These are phyloP conservation scores for Desoria tigrina DNA, from an alignment of 2,888 invertebrate species.

Conservation along the genomic window DNA sequence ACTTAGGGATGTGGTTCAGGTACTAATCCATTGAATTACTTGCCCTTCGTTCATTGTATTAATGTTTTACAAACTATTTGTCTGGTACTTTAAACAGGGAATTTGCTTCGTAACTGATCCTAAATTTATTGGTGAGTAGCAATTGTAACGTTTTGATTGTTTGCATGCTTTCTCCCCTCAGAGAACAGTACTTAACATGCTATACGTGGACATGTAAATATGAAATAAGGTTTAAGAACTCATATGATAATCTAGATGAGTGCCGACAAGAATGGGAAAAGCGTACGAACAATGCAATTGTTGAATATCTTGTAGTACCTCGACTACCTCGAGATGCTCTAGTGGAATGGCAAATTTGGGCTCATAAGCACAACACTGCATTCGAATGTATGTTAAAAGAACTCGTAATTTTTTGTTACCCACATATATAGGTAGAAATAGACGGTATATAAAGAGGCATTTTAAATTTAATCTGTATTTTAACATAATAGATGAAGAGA, in stretches of 20 bases:
- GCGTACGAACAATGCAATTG: conserved; percentile 80
- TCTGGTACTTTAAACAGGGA: conserved; percentile 65
- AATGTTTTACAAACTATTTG: too few relatives aligned
- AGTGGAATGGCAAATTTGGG: conserved; percentile 93
- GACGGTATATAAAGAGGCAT: too few relatives aligned
- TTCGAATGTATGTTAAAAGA: conserved; percentile 74
- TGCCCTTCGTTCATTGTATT: too few relatives aligned
- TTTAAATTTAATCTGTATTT: too few relatives aligned
- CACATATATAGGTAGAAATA: neutral
- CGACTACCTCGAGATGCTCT: conserved; percentile 76
- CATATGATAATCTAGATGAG: too few relatives aligned
- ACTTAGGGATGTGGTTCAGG: conserved; percentile 79
- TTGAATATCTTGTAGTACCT: conserved; percentile 81
- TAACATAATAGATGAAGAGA: conserved; percentile 74
- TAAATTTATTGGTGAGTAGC: conserved; percentile 68
- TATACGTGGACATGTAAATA: too few relatives aligned
- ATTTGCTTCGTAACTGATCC: conserved; percentile 82
- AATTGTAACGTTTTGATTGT: too few relatives aligned
- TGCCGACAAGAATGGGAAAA: conserved; percentile 77
- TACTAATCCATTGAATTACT: conserved; percentile 53
- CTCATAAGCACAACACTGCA: conserved; percentile 80
- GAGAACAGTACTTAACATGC: too few relatives aligned
- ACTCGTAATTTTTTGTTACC: too few relatives aligned
- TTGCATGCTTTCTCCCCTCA: too few relatives aligned
- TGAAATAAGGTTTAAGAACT: too few relatives aligned